Evolutionary conservation across 2,113 vertebrate species (phyloP), one percentile per base, ranked within the genome.

Genomic region (Polypterus bichir): DNA sequence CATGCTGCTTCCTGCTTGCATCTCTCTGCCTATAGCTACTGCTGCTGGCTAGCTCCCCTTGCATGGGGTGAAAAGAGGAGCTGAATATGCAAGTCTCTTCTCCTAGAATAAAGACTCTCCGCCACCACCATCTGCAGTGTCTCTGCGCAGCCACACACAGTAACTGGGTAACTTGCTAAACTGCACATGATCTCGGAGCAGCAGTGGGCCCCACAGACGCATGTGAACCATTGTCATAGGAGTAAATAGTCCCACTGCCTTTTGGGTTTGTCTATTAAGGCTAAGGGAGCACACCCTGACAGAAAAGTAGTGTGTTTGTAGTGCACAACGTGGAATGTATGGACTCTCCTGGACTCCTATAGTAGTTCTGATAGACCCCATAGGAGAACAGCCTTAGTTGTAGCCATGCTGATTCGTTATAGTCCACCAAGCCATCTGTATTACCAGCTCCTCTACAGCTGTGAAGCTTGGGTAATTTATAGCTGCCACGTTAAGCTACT

Each of bases 141-240:
- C 64, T 66, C 52, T 49, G 60, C 9, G 3, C 47, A 49, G 59
- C 47, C 10, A 66, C 64, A 66, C 64, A 61, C 49, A 48, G 59
- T 53, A 67, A 74, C 63, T 74, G 72, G 62, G 68, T 1, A 3
- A 10, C 11, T 67, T 9, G 62, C 66, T 61, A n/a, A 68, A 57
- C 59, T 60, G 44, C 53, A 65, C 4, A 54, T 57, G 62, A 68
- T 64, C 59, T 65, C 51, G 46, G 60, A 66, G 56, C 9, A 65
- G 49, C 9, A 60, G 9, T 51, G 58, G 58, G 27, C 44, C 48
- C 44, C 48, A 65, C 62, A 68, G 51, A 48, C 57, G 44, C 67
- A 59, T 27, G 47, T 65, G 62, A 68, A 58, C 58, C 66, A 61
- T 54, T 48, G 52, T 4, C 65, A 60, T 52, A 27, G 27, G 27